Evolutionary conservation across 2,888 invertebrate species (phyloP).

Genomic region (Hydraecia micacea): DNA sequence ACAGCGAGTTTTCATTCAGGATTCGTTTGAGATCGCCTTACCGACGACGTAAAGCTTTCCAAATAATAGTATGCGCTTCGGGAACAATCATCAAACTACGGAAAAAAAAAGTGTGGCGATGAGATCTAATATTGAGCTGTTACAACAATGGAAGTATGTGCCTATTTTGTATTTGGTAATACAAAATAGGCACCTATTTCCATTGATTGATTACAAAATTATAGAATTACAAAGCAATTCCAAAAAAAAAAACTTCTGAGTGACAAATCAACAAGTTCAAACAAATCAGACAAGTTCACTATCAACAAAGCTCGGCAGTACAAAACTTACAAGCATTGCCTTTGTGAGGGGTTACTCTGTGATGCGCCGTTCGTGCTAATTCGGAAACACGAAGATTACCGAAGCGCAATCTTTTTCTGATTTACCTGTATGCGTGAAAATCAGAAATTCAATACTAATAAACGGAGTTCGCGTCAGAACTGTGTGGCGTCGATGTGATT

Average conservation of each 20-base stretch:
- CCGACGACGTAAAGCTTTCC: neutral
- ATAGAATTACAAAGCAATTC: neutral
- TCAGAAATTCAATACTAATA: too few relatives aligned
- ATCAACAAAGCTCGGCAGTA: neutral
- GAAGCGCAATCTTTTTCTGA: neutral
- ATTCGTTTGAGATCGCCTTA: neutral
- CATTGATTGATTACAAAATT: neutral
- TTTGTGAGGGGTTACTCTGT: neutral
- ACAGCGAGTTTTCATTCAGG: neutral
- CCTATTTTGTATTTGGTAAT: neutral
- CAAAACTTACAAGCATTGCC: neutral
- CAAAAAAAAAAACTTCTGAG: neutral
- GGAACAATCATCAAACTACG: neutral
- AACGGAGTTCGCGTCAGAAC: too few relatives aligned
- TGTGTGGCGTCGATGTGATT: too few relatives aligned
- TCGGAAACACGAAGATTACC: neutral
- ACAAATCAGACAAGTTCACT: too few relatives aligned
- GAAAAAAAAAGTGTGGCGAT: too few relatives aligned
- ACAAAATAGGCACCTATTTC: too few relatives aligned
- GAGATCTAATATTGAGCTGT: neutral
- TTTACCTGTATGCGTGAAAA: neutral
- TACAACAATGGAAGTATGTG: neutral
- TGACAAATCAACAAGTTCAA: too few relatives aligned
- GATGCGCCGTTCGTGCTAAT: neutral
- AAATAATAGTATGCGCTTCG: neutral